A percentile compares a stretch with the other conserved stretches of the same genome.
These are phyloP conservation scores for Pimephales promelas DNA, from an alignment of 2,113 vertebrate species.

Conservation along the genomic window DNA sequence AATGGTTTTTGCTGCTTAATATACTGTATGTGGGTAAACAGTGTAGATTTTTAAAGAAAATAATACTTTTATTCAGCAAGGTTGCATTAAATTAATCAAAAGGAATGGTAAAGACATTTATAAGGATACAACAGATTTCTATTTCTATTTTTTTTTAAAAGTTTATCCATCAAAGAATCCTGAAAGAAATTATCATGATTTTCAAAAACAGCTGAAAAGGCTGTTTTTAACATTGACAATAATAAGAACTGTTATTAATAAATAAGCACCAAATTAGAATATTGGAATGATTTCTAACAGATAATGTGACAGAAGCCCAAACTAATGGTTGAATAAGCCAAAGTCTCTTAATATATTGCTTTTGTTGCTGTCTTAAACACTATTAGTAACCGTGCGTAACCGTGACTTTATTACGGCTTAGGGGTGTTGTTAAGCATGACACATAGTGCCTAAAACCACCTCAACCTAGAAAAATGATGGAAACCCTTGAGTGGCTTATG, in stretches of 20 bases:
- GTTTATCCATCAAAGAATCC: background rate
- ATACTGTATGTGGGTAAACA: no score
- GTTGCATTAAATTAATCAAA: background rate
- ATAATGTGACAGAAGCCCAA: background rate
- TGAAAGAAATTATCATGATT: background rate
- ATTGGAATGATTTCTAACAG: background rate
- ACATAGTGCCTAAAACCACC: background rate
- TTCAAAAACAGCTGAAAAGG: background rate
- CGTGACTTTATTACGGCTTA: background rate
- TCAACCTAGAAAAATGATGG: background rate
- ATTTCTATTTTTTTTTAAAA: background rate
- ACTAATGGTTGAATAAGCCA: background rate
- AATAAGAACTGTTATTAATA: background rate
- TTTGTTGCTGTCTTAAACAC: background rate
- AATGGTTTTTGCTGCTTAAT: no score
- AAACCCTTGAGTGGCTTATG: background rate
- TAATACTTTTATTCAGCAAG: no score
- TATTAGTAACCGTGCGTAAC: background rate
- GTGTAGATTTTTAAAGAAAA: no score
- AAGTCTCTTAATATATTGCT: background rate
- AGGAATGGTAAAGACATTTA: background rate
- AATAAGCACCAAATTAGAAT: background rate
- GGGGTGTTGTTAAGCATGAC: background rate
- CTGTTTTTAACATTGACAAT: background rate
- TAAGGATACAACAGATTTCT: background rate